Percentiles rank a stretch among this genome's conserved stretches.
These are phyloP conservation scores for Dendrolimus houi DNA, from an alignment of 2,888 invertebrate species.

Conservation along the genomic window DNA sequence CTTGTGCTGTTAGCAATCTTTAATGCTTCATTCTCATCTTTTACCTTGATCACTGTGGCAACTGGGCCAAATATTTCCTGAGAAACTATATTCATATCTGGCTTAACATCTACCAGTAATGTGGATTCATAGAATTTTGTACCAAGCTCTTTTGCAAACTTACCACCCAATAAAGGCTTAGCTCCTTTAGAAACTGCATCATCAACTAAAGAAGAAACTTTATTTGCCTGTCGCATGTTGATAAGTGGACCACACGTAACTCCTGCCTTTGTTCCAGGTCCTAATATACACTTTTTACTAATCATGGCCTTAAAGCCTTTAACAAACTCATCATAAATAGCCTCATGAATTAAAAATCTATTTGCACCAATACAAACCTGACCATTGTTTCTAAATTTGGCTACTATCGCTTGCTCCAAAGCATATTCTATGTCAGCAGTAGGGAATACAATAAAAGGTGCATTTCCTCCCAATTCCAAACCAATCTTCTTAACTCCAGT, in stretches of 20 bases:
- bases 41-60: conserved; percentile 89
- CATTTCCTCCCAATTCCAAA: conserved; percentile 98
- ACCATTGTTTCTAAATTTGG: conserved; percentile 97
- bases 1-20: conserved; percentile 87
- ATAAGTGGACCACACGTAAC: conserved; percentile 94
- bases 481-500: conserved; percentile 91
- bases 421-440: conserved; percentile 92
- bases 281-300: conserved; percentile 81
- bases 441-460: conserved; percentile 97
- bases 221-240: conserved; percentile 88
- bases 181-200: conserved; percentile 94
- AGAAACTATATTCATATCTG: conserved; percentile 87
- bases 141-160: conserved; percentile 79
- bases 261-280: conserved; percentile 83
- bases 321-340: conserved; percentile 88
- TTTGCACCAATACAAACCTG: conserved; percentile 98
- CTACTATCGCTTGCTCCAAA: conserved; percentile 88
- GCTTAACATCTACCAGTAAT: conserved; percentile 84
- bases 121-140: conserved; percentile 93
- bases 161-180: conserved; percentile 85
- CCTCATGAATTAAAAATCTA: conserved; percentile 88
- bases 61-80: conserved; percentile 99
- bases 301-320: conserved; percentile 81
- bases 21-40: conserved; percentile 91
- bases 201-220: conserved; percentile 86